These are phyloP conservation scores for Zosterops japonicus DNA, from an alignment of 2,113 vertebrate species.

Conservation along the genomic window DNA sequence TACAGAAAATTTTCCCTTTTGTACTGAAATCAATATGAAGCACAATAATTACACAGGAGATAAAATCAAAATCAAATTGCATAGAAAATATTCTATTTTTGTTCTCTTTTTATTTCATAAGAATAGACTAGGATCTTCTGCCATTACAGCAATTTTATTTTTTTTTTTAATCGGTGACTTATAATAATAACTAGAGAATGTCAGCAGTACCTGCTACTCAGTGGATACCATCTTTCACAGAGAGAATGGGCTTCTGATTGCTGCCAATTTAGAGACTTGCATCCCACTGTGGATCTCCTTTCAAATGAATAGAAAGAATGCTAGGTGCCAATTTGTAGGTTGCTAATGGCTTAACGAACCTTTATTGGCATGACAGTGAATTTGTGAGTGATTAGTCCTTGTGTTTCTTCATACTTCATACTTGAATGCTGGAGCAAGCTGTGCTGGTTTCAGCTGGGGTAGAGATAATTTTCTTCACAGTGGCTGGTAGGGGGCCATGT, in stretches of 20 bases:
- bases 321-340: background rate
- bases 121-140: background rate
- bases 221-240: background rate
- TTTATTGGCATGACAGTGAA: background rate
- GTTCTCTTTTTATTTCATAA: background rate
- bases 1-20: background rate
- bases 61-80: background rate
- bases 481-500: background rate
- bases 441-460: background rate
- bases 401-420: background rate
- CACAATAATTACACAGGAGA: background rate
- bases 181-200: background rate
- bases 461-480: background rate
- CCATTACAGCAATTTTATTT: background rate
- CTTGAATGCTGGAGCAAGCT: background rate
- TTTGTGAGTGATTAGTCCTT: background rate
- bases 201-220: background rate
- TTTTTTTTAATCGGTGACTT: background rate
- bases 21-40: background rate
- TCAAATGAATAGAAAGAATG: conserved; percentile 10
- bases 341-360: background rate
- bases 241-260: background rate
- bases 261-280: background rate
- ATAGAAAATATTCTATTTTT: background rate
- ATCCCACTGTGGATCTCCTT: background rate